Percentiles rank a stretch among this genome's conserved stretches.
phyloP scores from a whole-genome alignment of 2,888 invertebrate genomes.

The Ferrisia virgata region DNA sequence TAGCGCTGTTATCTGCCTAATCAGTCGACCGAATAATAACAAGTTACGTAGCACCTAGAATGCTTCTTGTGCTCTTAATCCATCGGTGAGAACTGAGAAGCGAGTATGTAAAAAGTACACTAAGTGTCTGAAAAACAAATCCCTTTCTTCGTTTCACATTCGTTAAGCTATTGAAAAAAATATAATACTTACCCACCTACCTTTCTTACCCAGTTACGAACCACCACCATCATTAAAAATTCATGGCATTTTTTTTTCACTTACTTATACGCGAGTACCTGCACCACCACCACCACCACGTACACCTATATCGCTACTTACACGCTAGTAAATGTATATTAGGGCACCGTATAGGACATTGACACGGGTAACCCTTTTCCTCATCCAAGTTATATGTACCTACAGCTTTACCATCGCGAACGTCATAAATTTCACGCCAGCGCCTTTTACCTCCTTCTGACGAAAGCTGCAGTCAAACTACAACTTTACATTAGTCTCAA shows the following conservation, averaged over 20 bases:
- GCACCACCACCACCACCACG: no score
- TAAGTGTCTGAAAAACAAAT: background rate
- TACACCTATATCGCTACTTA: background rate
- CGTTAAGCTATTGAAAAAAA: background rate
- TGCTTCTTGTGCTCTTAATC: background rate
- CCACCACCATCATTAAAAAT: background rate
- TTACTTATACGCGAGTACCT: background rate
- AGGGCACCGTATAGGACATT: background rate
- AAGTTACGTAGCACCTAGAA: background rate
- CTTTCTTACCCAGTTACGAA: background rate
- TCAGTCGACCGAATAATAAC: background rate
- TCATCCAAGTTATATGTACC: background rate
- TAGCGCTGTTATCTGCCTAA: background rate
- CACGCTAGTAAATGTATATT: background rate
- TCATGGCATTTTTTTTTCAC: background rate
- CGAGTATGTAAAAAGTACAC: background rate
- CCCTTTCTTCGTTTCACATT: background rate
- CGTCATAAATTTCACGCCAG: background rate
- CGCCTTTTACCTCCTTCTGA: background rate
- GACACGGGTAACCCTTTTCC: background rate
- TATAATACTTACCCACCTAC: background rate
- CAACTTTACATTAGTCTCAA: background rate
- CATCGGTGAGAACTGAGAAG: background rate
- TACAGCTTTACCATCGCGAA: background rate
- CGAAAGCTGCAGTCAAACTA: background rate